A percentile compares a stretch with the other conserved stretches of the same genome.
phyloP scores from a whole-genome alignment of 2,888 invertebrate genomes.

The Tetheella fluctuosa region DNA sequence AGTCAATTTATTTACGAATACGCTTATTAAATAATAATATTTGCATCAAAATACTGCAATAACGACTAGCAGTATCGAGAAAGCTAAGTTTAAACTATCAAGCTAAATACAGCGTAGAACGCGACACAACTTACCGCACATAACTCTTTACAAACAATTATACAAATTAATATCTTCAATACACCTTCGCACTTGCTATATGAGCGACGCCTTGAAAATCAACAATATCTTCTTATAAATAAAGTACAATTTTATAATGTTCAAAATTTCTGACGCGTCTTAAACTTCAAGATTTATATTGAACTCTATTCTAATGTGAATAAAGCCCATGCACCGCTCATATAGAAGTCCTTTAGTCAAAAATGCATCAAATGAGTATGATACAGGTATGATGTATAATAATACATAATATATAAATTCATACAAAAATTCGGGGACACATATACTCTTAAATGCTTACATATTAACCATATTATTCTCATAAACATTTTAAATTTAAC shows the following conservation, averaged over 20 bases:
- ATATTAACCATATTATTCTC: conserved; percentile 18
- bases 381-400: conserved; percentile 67
- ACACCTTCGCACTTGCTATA: neutral
- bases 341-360: conserved; percentile 46
- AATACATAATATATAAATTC: conserved; percentile 61
- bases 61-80: conserved; percentile 77
- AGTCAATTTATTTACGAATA: conserved; percentile 84
- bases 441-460: conserved; percentile 60
- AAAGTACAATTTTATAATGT: neutral
- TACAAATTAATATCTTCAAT: conserved; percentile 9
- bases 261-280: neutral
- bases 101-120: conserved; percentile 60
- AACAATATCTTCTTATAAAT: neutral
- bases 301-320: conserved; percentile 14
- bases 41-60: conserved; percentile 83
- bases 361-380: conserved; percentile 80
- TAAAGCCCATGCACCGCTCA: conserved; percentile 11
- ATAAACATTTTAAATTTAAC: neutral
- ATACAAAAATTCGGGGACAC: conserved; percentile 73
- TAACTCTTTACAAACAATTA: neutral
- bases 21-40: conserved; percentile 82
- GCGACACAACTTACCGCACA: neutral
- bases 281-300: neutral
- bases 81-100: conserved; percentile 71
- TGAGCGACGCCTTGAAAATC: neutral